These are phyloP conservation scores for Dicentrarchus labrax DNA, from an alignment of 2,113 vertebrate species.

Conservation along the genomic window DNA sequence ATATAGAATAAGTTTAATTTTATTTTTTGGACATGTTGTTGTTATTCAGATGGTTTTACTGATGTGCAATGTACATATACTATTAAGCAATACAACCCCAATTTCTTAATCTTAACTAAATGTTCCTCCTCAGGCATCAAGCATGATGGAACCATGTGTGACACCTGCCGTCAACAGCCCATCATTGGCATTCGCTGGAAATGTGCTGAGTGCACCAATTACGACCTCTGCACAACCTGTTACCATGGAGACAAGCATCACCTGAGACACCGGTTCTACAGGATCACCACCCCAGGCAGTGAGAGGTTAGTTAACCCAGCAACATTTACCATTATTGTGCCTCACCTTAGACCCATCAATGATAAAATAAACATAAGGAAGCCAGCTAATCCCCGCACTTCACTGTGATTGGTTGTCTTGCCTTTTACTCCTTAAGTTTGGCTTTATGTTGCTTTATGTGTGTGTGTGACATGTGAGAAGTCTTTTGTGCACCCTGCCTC, in stretches of 20 bases:
- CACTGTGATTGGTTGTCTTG: conserved; percentile 6
- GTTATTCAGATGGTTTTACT: too few species aligned
- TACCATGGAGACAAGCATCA: conserved; percentile 99
- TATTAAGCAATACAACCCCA: neutral
- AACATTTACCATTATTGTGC: conserved; percentile 2
- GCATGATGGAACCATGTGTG: conserved; percentile 99
- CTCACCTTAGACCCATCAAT: neutral
- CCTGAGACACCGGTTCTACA: conserved; percentile 97
- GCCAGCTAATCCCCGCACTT: conserved; percentile 9
- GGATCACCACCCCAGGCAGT: conserved; percentile 98
- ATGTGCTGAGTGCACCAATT: conserved; percentile 99
- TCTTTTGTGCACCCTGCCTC: conserved; percentile 60
- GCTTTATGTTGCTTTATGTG: conserved; percentile 21
- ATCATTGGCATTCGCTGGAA: conserved; percentile 99
- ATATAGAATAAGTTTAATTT: neutral
- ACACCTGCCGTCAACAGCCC: conserved; percentile 98
- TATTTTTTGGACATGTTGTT: neutral
- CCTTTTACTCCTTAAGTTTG: conserved; percentile 14
- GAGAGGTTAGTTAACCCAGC: conserved; percentile 88
- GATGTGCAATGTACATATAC: neutral
- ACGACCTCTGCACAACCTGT: conserved; percentile 98
- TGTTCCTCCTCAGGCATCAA: conserved; percentile 90
- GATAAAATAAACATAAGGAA: neutral
- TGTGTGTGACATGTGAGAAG: conserved; percentile 62
- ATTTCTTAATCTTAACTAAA: neutral